Conservation (phyloP, 2,888 invertebrate genomes). For the Sthenelais limicola region DNA sequence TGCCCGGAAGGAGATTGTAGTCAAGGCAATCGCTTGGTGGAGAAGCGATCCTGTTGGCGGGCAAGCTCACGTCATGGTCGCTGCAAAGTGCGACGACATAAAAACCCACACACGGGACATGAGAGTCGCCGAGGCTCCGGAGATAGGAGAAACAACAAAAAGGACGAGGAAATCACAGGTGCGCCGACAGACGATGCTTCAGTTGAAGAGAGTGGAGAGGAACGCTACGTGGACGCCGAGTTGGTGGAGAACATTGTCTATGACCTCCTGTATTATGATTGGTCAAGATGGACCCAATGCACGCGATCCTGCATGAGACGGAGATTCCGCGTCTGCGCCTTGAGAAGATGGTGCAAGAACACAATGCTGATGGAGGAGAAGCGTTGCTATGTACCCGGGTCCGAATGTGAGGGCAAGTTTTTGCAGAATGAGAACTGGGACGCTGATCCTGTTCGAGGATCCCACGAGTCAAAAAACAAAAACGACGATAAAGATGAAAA, state of each 20-base stretch:
- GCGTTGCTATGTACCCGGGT: constrained; percentile 87
- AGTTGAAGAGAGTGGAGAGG: not conserved
- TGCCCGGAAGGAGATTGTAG: not conserved
- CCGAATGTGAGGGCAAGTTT: constrained; percentile 80
- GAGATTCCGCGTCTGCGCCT: constrained; percentile 82
- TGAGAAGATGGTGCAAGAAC: constrained; percentile 82
- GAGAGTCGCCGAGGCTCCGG: too few species aligned
- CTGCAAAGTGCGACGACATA: not conserved
- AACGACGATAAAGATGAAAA: too few species aligned
- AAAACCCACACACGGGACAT: constrained; percentile 1
- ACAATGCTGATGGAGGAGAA: constrained; percentile 87
- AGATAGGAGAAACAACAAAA: not conserved
- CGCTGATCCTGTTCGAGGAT: constrained; percentile 25
- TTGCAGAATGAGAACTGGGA: not conserved
- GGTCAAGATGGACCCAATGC: constrained; percentile 89
- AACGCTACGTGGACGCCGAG: not conserved
- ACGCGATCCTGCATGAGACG: constrained; percentile 85
- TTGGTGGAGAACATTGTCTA: constrained; percentile 57
- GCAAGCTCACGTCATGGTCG: not conserved
- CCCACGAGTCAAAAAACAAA: too few species aligned
- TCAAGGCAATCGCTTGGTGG: not conserved
- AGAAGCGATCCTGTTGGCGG: constrained; percentile 27
- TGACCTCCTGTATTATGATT: constrained; percentile 74
- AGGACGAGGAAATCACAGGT: not conserved
- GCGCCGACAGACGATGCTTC: not conserved